Evolutionary conservation across 2,113 vertebrate genomes (phyloP), one percentile per base, ranked within the genome.

Genomic region (Carettochelys insculpta): DNA sequence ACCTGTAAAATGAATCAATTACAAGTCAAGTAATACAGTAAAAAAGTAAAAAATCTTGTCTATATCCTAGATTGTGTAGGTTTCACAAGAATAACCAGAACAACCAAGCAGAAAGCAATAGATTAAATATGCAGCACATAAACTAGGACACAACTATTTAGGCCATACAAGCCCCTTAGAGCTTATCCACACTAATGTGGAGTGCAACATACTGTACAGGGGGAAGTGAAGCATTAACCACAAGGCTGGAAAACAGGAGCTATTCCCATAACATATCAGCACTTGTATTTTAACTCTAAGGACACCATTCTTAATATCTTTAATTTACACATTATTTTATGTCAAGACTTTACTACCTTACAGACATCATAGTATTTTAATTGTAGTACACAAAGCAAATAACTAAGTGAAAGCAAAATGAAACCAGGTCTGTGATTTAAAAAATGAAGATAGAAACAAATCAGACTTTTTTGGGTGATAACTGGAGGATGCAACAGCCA

Each of bases 81-180:
- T 81, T 84, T 71, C 38, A n/a, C 20, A 14, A 34, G 41, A 77
- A 43, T 73, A 17, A 73, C 38, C 86, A 80, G 90, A 79, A 78
- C 84, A 76, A 43, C 77, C 77, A 38, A 48, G 24, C 61, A 6
- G 31, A 27, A 51, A 90, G 82, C 54, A 77, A 19, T 1, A 9
- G 77, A 81, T 41, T 77, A 54, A 87, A 80, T 31, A 43, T 4
- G 45, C 61, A 80, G 71, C 2, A 52, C 82, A 80, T 86, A 91
- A 96, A 96, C 25, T 94, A 93, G 95, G 95, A 79, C 94, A 86
- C 3, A 25, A 81, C 76, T 94, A 93, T 96, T 92, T 85, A 96
- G 95, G 92, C 88, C 96, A 97, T 17, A 73, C 90, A 68, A 93
- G 76, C 82, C 89, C 95, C 94, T 93, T 2, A 75, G 95, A 96